Conservation (phyloP, 2,113 vertebrate genomes). For the Dendrocopos noguchii region DNA sequence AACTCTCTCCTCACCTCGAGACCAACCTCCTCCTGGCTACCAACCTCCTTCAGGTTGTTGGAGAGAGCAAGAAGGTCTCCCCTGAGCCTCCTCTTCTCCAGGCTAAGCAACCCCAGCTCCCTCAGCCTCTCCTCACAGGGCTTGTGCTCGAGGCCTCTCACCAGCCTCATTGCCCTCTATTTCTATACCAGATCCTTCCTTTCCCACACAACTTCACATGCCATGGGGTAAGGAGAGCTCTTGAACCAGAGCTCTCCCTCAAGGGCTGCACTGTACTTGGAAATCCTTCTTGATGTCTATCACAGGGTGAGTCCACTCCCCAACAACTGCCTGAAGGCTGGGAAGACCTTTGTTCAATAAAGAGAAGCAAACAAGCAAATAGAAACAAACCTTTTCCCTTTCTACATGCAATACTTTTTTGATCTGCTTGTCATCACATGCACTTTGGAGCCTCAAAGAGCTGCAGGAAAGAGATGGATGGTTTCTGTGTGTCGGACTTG, state of each 20-base stretch:
- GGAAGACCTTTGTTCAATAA: not conserved
- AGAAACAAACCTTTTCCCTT: not conserved
- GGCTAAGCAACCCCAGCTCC: too few species aligned
- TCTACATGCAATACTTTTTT: not conserved
- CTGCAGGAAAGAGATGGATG: not conserved
- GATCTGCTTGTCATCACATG: not conserved
- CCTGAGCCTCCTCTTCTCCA: too few species aligned
- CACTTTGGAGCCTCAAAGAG: not conserved
- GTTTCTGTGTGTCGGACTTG: not conserved
- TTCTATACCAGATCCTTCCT: not conserved
- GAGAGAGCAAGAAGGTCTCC: too few species aligned
- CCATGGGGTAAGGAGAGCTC: not conserved
- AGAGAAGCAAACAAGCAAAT: not conserved
- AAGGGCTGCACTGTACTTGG: not conserved
- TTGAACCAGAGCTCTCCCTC: not conserved
- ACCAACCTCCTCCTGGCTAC: too few species aligned
- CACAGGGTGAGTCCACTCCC: rapidly evolving
- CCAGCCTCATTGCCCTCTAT: not conserved
- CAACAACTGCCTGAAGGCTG: not conserved
- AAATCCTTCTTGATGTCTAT: not conserved
- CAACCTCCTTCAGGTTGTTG: too few species aligned
- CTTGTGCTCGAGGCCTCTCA: too few species aligned
- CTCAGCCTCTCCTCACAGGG: too few species aligned
- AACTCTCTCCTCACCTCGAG: too few species aligned
- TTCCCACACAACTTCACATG: not conserved